Conservation (phyloP, 2,888 invertebrate species). For the Luperina nickerlii region DNA sequence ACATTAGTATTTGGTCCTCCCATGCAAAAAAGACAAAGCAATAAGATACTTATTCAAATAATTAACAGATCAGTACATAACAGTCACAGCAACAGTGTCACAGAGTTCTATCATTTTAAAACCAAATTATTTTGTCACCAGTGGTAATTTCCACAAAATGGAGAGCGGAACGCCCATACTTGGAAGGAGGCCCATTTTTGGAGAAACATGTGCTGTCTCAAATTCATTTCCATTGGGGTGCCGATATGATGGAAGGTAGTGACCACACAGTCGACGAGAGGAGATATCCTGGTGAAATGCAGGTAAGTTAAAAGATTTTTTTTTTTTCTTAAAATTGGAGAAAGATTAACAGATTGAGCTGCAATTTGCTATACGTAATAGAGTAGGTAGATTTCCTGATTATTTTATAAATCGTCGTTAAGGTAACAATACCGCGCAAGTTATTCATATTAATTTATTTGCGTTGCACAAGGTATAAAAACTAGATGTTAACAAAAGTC, state of each 20-base stretch:
- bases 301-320: constrained; percentile 74
- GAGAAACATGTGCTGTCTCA: constrained; percentile 92
- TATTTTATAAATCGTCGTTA: neutral
- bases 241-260: constrained; percentile 91
- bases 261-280: constrained; percentile 91
- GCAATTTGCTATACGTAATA: neutral
- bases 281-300: constrained; percentile 91
- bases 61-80: neutral
- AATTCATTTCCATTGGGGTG: constrained; percentile 93
- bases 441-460: too few species aligned
- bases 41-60: neutral
- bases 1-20: neutral
- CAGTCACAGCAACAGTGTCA: neutral
- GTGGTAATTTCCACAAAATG: constrained; percentile 92
- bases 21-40: too few species aligned
- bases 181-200: constrained; percentile 90
- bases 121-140: constrained; percentile 68
- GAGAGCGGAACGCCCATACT: constrained; percentile 90
- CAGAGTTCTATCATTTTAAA: neutral
- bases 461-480: too few species aligned
- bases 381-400: neutral
- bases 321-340: neutral
- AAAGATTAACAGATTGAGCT: neutral
- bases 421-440: neutral
- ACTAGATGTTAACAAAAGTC: too few species aligned